Evolutionary conservation across 2,888 invertebrate genomes (phyloP), one percentile per base, ranked within the genome.

Genomic region (Ethmia dodecea): DNA sequence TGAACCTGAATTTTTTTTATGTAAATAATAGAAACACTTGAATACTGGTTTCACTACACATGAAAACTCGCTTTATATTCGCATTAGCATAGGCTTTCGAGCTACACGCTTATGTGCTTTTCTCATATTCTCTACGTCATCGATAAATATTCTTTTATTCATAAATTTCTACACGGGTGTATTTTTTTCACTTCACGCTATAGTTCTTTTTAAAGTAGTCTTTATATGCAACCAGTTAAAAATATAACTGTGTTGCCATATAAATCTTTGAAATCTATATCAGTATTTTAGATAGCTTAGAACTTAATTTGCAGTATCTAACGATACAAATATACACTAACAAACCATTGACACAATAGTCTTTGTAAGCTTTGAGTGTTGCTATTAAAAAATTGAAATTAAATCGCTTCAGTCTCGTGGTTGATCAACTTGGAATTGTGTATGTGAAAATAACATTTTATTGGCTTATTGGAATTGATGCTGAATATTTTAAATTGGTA

Each of bases 291-390:
- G 40, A 13, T n/a, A 24, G 37, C 37, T 39, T 33, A 45, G 42
- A 33, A 51, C 43, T 64, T 48, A 13, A 43, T 57, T 68, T 64
- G 67, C 54, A 38, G 54, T 55, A 55, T 46, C 38, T 60, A 56
- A 69, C 64, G 75, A 77, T 74, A 77, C 79, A 84, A 76, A 77
- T 74, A 77, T 80, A 84, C 83, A 86, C 84, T 84, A 86, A 86
- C 84, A 84, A 83, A 55, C 84, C 86, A 86, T 83, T 12, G 63
- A 51, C 49, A 52, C n/a, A n/a, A n/a, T 60, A 53, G 45, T 53
- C 51, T 51, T 46, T 61, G 45, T 62, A 56, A 65, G 84, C 80
- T 84, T 83, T 76, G 69, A 66, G 75, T 81, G 80, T 75, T 60
- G 77, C 74, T 68, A 58, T 15, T 28, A 38, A 33, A 33, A 38